A percentile compares a stretch with the other conserved stretches of the same genome.
phyloP scores from a whole-genome alignment of 2,113 vertebrate species.

The Alces alces region DNA sequence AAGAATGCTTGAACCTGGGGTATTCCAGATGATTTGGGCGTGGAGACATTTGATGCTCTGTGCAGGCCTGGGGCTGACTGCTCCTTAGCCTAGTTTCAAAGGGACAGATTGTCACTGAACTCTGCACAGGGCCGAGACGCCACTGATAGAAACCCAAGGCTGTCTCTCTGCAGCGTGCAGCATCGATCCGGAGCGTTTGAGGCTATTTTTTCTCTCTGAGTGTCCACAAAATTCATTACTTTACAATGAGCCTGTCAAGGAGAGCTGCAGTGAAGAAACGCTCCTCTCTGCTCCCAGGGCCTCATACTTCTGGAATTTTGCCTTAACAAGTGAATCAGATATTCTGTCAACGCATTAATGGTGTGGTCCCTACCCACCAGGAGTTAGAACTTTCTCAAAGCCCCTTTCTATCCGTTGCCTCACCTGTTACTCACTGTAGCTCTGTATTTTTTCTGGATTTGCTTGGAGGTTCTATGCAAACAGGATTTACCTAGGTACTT shows the following conservation, averaged over 20 bases:
- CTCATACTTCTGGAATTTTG: background rate
- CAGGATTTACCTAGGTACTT: background rate
- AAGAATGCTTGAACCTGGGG: background rate
- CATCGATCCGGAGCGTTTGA: background rate
- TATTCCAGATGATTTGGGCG: fast-evolving
- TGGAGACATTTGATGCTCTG: background rate
- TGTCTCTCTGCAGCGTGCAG: background rate
- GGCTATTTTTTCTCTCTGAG: constrained; percentile 31
- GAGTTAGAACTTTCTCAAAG: background rate
- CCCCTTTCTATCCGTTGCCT: background rate
- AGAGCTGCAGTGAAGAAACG: background rate
- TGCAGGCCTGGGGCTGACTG: background rate
- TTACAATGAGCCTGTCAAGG: constrained; percentile 24
- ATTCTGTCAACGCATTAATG: background rate
- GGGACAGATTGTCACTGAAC: background rate
- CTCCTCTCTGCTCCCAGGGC: background rate
- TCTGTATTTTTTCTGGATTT: background rate
- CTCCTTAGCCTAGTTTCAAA: background rate
- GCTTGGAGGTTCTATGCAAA: background rate
- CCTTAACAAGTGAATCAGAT: constrained; percentile 5
- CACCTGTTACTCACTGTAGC: background rate
- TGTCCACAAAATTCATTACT: constrained; percentile 48
- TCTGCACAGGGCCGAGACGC: background rate
- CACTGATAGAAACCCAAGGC: background rate
- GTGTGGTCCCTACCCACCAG: background rate